These are phyloP conservation scores for Eremobia ochroleuca DNA, from an alignment of 2,888 invertebrate genomes.

Conservation along the genomic window DNA sequence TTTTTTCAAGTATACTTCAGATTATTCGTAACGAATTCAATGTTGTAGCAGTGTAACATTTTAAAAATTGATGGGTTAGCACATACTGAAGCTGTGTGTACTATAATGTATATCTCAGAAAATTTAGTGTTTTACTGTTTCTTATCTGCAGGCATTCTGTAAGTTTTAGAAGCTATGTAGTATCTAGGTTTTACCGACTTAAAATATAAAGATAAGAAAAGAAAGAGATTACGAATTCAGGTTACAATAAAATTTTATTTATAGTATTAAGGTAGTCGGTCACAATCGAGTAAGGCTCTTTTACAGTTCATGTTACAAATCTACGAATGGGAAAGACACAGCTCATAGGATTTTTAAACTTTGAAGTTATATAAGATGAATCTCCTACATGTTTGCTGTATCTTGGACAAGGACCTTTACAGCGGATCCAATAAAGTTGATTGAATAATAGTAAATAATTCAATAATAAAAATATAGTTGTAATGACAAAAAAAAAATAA, in stretches of 20 bases:
- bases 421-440: background rate
- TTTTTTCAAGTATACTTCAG: too few relatives aligned
- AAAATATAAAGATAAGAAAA: background rate
- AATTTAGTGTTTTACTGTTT: background rate
- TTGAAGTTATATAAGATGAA: background rate
- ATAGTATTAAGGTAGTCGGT: background rate
- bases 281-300: background rate
- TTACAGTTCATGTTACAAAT: background rate
- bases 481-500: too few relatives aligned
- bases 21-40: too few relatives aligned
- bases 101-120: background rate
- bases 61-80: too few relatives aligned
- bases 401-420: background rate
- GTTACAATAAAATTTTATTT: background rate
- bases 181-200: background rate
- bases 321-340: background rate
- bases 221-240: background rate
- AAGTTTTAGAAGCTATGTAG: background rate
- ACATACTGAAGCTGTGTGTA: too few relatives aligned
- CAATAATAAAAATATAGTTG: too few relatives aligned
- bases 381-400: background rate
- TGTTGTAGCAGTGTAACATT: too few relatives aligned
- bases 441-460: background rate
- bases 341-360: slow-evolving; percentile 11
- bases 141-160: background rate